Base-by-base conservation (phyloP, 1,140 invertebrate genomes). In the Brachionus koreanus region DNA sequence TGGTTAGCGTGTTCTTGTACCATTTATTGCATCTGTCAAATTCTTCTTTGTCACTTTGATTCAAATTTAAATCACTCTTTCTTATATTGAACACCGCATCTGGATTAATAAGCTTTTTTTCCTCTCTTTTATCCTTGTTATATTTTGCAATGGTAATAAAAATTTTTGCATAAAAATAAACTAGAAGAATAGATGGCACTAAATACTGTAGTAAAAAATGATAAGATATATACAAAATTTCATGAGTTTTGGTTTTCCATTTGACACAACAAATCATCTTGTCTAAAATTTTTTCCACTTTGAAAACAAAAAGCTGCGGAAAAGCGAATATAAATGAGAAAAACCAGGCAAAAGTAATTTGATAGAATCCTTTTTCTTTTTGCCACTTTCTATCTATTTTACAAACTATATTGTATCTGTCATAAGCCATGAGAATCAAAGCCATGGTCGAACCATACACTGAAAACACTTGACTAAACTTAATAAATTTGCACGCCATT, bases 341-440 rank as follows among this genome's bases (percentile, higher is more conserved):
- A 16, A 86, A 83, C 92, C 92, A 93, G 0, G 92, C 91, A 4
- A 88, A 83, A 61, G 89, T 89, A 29, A 93, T 90, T 90, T 88
- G 88, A 6, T 85, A 29, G 82, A 86, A 65, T 5, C 84, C 84
- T 52, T 82, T 84, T 42, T 42, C 13, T 12, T 82, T 76, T 5
- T 84, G 85, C 85, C 86, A 86, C 67, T 25, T 12, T 5, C 5
- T 33, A 16, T 49, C 29, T n/a, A 25, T 35, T 85, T 90, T 89
- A 84, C 91, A 92, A 84, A 92, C 92, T 16, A 92, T 91, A 84
- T 91, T 90, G 86, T 92, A 92, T 74, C 72, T 37, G n/a, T 74
- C 82, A 84, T 63, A 19, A 1, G 92, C 91, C 13, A 91, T 92
- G 43, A 91, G 91, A 76, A 91, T 90, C 10, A 92, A 86, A n/a